Base-by-base conservation (phyloP, 2,113 vertebrate genomes). In the Bufo bufo region DNA sequence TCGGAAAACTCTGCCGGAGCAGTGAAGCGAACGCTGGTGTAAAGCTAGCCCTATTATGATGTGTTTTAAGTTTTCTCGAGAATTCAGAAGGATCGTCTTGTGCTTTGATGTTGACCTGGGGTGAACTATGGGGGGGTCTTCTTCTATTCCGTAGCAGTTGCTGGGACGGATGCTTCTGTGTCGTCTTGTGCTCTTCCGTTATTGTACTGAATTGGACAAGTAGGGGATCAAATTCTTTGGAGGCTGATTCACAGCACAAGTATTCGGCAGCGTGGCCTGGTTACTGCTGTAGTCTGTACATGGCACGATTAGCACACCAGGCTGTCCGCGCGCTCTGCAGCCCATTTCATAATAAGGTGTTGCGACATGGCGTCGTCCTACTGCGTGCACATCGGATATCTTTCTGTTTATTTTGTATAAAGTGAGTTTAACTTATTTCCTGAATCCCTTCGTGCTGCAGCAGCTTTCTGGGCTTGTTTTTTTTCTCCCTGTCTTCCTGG, bases 241-340 rank as follows among this genome's bases (percentile, higher is more conserved):
- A 10, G 56, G 23, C 16, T 65, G 59, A 82, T 49, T 82, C 61
- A 82, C 47, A 50, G 80, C 20, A 82, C 45, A 82, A 50, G 45
- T 82, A 82, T 82, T 82, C 80, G 13, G 43, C 14, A 82, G 59
- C 45, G 66, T 65, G 80, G 33, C 80, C 59, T 19, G 23, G 6
- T 63, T 63, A 45, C 16, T 65, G 20, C 3, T 8, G 20, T 82
- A 10, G 13, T 82, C 33, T 56, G 16, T 12, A 45, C 59, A 10
- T 12, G 5, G 43, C 19, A 82, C 47, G 59, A 12, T 82, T 45
- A 79, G 78, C 23, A 81, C 78, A 23, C 7, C 49, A 47, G 17
- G 12, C 54, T 61, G 69, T 45, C 58, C 20, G 13, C 33, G 4
- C 23, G 59, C 14, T 49, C 43, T 65, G 47, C 50, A 49, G n/a